phyloP scores from a whole-genome alignment of 2,888 invertebrate species.

The Ornithoptera priamus region DNA sequence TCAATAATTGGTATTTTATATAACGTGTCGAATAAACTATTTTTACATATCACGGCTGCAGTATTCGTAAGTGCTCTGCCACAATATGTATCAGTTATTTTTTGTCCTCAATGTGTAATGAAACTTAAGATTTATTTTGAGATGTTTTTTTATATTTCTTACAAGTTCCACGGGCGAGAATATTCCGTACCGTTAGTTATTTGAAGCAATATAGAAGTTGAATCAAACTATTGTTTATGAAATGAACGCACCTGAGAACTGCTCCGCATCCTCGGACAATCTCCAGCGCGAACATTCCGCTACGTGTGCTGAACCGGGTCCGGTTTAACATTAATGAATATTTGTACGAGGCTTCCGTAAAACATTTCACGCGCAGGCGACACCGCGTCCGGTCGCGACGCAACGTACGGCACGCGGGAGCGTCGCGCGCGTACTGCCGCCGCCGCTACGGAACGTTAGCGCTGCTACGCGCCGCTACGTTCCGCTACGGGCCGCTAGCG shows the following conservation, averaged over 20 bases:
- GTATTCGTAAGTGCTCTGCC: no score
- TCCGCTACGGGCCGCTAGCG: neutral
- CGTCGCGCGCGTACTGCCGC: no score
- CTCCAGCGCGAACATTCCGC: neutral
- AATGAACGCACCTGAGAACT: constrained; percentile 6
- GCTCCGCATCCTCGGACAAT: neutral
- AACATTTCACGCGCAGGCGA: constrained; percentile 8
- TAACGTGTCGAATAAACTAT: no score
- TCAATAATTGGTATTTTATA: no score
- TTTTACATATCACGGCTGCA: no score
- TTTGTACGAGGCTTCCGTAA: constrained; percentile 1
- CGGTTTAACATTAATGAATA: neutral
- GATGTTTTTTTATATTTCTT: no score
- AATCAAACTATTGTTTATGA: neutral
- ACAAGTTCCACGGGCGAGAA: no score
- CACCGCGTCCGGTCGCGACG: neutral
- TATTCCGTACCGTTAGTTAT: no score
- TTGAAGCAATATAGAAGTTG: neutral
- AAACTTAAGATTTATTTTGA: no score
- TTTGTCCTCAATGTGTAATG: no score
- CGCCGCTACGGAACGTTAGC: neutral
- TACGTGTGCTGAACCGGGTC: neutral
- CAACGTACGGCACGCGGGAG: neutral
- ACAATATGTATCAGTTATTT: no score
- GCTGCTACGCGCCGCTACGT: no score